These are phyloP conservation scores for Sebastiscus albofasciatus DNA, from an alignment of 2,797 vertebrate genomes.

Conservation along the genomic window DNA sequence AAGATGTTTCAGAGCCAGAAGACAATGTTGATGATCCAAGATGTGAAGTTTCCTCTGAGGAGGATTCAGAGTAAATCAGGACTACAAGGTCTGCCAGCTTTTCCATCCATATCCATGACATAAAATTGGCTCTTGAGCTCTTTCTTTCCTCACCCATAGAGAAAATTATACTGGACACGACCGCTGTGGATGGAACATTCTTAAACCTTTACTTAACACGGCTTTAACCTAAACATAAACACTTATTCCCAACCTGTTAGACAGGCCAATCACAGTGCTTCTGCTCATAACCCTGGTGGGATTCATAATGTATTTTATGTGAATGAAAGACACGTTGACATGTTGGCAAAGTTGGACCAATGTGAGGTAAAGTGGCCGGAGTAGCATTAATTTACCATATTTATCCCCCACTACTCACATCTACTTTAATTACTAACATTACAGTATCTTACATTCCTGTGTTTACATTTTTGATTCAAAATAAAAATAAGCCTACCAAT, in stretches of 20 bases:
- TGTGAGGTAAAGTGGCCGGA: neutral
- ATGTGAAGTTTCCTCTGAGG: neutral
- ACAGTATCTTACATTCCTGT: neutral
- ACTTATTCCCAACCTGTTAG: neutral
- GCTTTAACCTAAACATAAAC: neutral
- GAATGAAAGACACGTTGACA: neutral
- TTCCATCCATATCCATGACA: neutral
- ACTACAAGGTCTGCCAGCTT: neutral
- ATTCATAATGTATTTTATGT: neutral
- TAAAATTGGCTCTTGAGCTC: neutral
- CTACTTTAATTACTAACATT: neutral
- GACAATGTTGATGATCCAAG: neutral
- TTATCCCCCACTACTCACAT: neutral
- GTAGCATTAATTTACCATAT: neutral
- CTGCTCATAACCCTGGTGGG: too few species aligned
- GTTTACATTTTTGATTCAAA: neutral
- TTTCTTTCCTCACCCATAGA: neutral
- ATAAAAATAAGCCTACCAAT: neutral
- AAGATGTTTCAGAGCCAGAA: constrained; percentile 9
- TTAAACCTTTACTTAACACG: neutral
- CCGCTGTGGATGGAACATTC: neutral
- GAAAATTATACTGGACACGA: neutral
- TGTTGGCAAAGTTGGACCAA: neutral
- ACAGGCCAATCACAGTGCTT: neutral
- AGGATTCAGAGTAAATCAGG: neutral